Evolutionary conservation across 2,888 invertebrate species (phyloP).

Genomic region (Amphipyra berbera): DNA sequence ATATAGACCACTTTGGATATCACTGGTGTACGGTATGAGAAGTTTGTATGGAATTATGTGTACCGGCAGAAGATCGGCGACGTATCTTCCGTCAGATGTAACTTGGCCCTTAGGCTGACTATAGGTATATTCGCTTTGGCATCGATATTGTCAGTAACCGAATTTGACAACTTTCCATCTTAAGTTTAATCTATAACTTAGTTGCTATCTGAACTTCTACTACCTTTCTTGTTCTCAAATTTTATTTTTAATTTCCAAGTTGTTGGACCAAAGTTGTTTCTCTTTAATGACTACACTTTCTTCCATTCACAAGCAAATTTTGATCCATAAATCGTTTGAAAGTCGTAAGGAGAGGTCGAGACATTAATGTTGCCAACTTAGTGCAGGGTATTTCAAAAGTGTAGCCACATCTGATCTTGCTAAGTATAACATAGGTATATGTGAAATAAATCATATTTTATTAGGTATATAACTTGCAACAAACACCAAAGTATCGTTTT

Average conservation of each 20-base stretch:
- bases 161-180: not conserved
- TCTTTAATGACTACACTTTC: slow-evolving; percentile 35
- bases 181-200: slow-evolving; percentile 3
- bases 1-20: no score
- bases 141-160: slow-evolving; percentile 8
- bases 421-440: no score
- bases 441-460: no score
- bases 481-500: no score
- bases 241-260: slow-evolving; percentile 7
- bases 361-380: slow-evolving; percentile 2
- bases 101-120: no score
- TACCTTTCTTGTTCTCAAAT: not conserved
- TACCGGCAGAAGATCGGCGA: no score
- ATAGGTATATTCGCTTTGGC: slow-evolving; percentile 5
- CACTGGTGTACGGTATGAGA: no score
- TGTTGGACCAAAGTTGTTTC: slow-evolving; percentile 20
- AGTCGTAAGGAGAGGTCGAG: slow-evolving; percentile 5
- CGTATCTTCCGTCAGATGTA: no score
- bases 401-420: not conserved
- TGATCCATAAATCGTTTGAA: slow-evolving; percentile 7
- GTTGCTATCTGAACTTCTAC: not conserved
- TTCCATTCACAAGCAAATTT: slow-evolving; percentile 21
- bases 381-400: not conserved
- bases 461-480: no score
- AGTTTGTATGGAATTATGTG: no score